These are phyloP conservation scores for Propithecus deckenii DNA, from an alignment of 2,797 vertebrate species.

Conservation along the genomic window DNA sequence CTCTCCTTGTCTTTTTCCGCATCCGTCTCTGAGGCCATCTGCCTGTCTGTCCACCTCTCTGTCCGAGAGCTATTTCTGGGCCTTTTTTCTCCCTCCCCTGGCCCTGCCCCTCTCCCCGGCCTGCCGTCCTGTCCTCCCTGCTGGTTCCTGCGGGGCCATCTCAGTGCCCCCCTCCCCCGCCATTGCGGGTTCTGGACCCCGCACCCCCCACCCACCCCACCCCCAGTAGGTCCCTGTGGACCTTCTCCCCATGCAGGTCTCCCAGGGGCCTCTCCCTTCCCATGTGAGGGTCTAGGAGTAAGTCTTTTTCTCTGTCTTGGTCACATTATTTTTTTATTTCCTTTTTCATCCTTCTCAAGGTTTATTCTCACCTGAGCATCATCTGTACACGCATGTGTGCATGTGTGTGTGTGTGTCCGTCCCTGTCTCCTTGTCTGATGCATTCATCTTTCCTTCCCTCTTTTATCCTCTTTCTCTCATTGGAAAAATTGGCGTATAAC, in stretches of 20 bases:
- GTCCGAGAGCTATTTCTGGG: not conserved
- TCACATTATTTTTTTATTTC: not conserved
- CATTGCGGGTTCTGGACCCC: not conserved
- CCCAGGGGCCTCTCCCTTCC: not conserved
- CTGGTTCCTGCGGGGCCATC: not conserved
- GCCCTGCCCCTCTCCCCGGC: not conserved
- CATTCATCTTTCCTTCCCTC: not conserved
- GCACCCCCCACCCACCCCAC: too few relatives aligned
- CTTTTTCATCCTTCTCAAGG: not conserved
- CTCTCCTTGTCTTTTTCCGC: not conserved
- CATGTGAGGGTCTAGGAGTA: rapidly evolving
- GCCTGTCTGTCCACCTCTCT: not conserved
- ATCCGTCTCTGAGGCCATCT: not conserved
- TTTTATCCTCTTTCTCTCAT: not conserved
- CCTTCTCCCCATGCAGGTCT: too few relatives aligned
- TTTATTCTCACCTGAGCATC: not conserved
- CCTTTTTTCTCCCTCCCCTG: not conserved
- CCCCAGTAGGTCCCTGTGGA: not conserved
- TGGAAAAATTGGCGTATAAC: not conserved
- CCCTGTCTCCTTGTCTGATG: not conserved
- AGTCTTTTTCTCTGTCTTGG: not conserved
- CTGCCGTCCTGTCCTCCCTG: not conserved
- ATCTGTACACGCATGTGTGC: not conserved
- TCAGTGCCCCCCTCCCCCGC: not conserved
- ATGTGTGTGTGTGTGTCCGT: rapidly evolving